Evolutionary conservation across 2,113 vertebrate species (phyloP), one percentile per base, ranked within the genome.

Genomic region (Pavo muticus): DNA sequence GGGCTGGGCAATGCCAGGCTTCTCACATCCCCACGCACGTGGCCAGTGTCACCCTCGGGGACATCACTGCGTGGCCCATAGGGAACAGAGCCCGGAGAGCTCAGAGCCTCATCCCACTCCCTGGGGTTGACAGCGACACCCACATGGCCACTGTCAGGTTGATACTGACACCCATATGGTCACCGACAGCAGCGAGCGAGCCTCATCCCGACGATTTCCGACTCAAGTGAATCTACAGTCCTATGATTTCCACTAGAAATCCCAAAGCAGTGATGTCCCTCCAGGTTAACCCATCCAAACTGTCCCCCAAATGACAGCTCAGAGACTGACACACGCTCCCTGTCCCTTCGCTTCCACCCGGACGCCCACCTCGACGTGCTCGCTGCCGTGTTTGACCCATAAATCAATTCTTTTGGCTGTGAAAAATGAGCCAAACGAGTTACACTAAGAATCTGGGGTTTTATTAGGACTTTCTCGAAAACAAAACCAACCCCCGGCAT

Each of bases 341-440:
- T 45, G 74, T 47, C 87, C 76, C 52, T 45, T 70, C 5, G 3
- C n/a, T 47, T 84, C 69, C 89, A 60, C 69, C 74, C 3, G 23
- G 88, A 25, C 75, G 39, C 83, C 69, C 21, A 93, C 67, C 74
- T 95, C 90, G 82, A 91, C 64, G 77, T 42, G 70, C 40, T 44
- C 76, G 24, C 89, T 19, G 64, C 63, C 77, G 94, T 47, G 84
- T 3, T 84, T 86, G 87, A 57, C 86, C 81, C 82, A 94, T 95
- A 97, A 96, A 96, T 97, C 96, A 96, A 65, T 81, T 95, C 63
- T 94, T 95, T 94, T 90, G 91, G 87, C 94, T 91, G 93, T 94
- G 91, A 93, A 96, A 97, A 97, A 96, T 95, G 91, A 95, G 94
- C 94, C 92, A 95, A 95, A 90, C 67, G 95, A 96, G 89, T 96